These are phyloP conservation scores for Hylaeus volcanicus DNA, from an alignment of 1,140 invertebrate species.

Conservation along the genomic window DNA sequence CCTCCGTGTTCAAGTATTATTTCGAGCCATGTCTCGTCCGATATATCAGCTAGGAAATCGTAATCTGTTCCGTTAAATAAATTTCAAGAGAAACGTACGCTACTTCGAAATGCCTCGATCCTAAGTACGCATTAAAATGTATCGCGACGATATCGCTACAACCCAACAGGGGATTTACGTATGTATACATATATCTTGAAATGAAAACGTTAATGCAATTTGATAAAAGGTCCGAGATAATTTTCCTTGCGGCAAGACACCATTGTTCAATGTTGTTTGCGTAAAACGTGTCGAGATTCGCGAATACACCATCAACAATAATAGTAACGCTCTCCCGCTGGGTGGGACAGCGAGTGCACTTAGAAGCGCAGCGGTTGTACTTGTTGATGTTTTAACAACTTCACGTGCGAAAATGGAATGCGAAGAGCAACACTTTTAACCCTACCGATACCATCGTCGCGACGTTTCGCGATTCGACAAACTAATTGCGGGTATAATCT, in stretches of 20 bases:
- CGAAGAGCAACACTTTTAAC: conserved; percentile 33
- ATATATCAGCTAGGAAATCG: not conserved
- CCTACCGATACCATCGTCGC: conserved; percentile 10
- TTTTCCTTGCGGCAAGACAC: conserved; percentile 19
- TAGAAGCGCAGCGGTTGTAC: conserved; percentile 45
- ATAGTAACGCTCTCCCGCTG: conserved; percentile 53
- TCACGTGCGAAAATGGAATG: conserved; percentile 44
- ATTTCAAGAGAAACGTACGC: not conserved
- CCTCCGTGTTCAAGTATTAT: too few relatives aligned
- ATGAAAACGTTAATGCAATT: conserved; percentile 37
- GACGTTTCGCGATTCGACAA: conserved; percentile 7
- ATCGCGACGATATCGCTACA: not conserved
- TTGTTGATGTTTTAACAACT: conserved; percentile 52
- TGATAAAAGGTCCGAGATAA: conserved; percentile 29
- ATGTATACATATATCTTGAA: not conserved
- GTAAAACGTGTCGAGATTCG: conserved; percentile 34
- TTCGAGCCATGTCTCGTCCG: too few relatives aligned
- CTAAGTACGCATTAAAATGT: not conserved
- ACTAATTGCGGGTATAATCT: too few relatives aligned
- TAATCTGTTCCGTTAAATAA: not conserved
- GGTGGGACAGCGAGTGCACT: conserved; percentile 42
- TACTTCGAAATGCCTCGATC: not conserved
- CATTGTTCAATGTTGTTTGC: conserved; percentile 39
- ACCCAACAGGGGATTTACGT: too few relatives aligned
- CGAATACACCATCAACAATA: conserved; percentile 51